Evolutionary conservation across 2,797 vertebrate species (phyloP).

Genomic region (Chiroxiphia lanceolata): DNA sequence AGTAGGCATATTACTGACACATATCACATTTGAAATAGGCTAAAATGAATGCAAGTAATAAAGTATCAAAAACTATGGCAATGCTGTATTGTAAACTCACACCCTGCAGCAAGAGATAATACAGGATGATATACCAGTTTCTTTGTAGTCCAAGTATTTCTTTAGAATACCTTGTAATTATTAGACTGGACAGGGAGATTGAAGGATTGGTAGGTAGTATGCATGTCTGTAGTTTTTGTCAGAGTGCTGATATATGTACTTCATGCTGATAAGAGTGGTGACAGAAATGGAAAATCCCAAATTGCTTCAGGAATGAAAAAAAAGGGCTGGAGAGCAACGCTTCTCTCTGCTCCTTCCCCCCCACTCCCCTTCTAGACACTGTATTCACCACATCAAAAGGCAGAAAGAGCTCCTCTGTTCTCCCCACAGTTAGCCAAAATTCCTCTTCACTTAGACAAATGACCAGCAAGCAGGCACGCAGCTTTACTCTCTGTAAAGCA

Average conservation of each 20-base stretch:
- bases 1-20: slow-evolving; percentile 46
- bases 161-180: slow-evolving; percentile 59
- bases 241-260: slow-evolving; percentile 40
- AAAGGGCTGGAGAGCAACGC: slow-evolving; percentile 8
- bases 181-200: slow-evolving; percentile 24
- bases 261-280: slow-evolving; percentile 64
- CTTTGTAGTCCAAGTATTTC: slow-evolving; percentile 59
- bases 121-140: slow-evolving; percentile 9
- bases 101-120: slow-evolving; percentile 60
- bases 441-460: slow-evolving; percentile 44
- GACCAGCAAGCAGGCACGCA: slow-evolving; percentile 19
- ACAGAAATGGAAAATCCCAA: slow-evolving; percentile 65
- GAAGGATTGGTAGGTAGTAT: slow-evolving; percentile 20
- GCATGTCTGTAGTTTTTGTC: slow-evolving; percentile 15
- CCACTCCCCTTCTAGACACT: neutral
- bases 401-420: slow-evolving; percentile 41
- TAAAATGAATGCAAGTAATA: slow-evolving; percentile 32
- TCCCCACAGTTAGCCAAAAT: slow-evolving; percentile 17
- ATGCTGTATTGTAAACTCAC: slow-evolving; percentile 34
- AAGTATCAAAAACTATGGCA: slow-evolving; percentile 37
- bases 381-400: slow-evolving; percentile 37
- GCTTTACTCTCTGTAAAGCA: slow-evolving; percentile 13
- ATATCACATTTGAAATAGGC: slow-evolving; percentile 18
- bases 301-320: slow-evolving; percentile 51
- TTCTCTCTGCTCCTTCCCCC: neutral